Evolutionary conservation across 2,113 vertebrate genomes (phyloP), one percentile per base, ranked within the genome.

Genomic region (Crotophaga sulcirostris): DNA sequence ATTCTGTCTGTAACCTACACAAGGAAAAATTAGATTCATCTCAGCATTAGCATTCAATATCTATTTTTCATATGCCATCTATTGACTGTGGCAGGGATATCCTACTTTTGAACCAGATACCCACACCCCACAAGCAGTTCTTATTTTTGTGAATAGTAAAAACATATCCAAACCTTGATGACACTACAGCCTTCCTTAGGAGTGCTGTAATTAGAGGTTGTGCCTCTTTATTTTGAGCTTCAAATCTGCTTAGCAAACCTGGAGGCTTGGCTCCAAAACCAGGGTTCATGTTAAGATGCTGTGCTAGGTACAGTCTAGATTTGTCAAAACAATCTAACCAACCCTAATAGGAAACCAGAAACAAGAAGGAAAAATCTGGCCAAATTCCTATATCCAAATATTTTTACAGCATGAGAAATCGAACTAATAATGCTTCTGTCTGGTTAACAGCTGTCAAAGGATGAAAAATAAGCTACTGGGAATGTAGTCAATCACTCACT

Each of bases 371-470:
- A 90, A 93, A 86, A 49, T 58, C 38, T 93, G 94, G 94, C 88
- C 86, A 51, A 92, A 93, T 93, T 96, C 86, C 96, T 90, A 54
- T 54, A 89, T 86, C 92, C 88, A 94, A 96, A 96, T 96, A 96
- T 96, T 97, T 97, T 94, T 96, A 89, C 92, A 96, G 92, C 90
- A 87, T 87, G 90, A 92, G 87, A 93, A 96, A 93, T 87, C 75
- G 76, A 89, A 86, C 86, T 95, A 96, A 93, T 96, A 96, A 92
- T 94, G 85, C 93, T 89, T 93, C 93, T 92, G 92, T 88, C 92
- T 96, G 93, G 88, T 96, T 97, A 96, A 94, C 96, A 96, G 94
- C 93, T 96, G 96, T 95, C 96, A 94, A 90, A 93, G 88, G 68
- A 95, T 95, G 94, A 96, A 96, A 96, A 96, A 96, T 93, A 97